A percentile compares a stretch with the other conserved stretches of the same genome.
Conservation (phyloP, 2,888 invertebrate genomes). For the Melanargia galathea region DNA sequence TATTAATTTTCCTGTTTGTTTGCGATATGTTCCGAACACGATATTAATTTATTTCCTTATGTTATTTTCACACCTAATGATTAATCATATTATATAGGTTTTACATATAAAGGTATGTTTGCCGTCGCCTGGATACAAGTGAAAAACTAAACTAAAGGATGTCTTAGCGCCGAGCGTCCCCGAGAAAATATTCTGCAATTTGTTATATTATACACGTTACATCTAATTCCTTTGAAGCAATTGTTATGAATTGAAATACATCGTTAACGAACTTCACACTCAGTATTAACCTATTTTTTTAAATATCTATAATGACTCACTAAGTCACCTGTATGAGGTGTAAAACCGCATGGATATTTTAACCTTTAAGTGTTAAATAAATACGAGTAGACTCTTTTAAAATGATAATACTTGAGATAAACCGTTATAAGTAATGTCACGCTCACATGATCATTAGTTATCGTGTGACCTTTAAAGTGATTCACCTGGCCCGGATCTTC, state of each 20-base stretch:
- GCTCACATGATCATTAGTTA: constrained; percentile 29
- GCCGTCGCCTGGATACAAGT: background rate
- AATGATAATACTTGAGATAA: background rate
- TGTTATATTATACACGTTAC: too few relatives aligned
- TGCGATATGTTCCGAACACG: constrained; percentile 27
- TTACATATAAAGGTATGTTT: background rate
- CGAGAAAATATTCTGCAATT: too few relatives aligned
- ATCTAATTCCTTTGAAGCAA: background rate
- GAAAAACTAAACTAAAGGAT: too few relatives aligned
- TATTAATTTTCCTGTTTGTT: constrained; percentile 39
- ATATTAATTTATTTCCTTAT: constrained; percentile 28
- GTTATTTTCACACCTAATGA: constrained; percentile 10
- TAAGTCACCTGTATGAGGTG: background rate
- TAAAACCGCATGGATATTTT: background rate
- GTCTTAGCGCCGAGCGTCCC: too few relatives aligned
- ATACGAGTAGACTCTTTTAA: background rate
- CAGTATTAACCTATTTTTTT: background rate
- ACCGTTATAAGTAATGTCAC: constrained; percentile 23
- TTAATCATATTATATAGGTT: background rate
- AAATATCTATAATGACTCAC: background rate
- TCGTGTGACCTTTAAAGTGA: constrained; percentile 28
- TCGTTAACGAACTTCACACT: background rate
- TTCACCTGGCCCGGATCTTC: constrained; percentile 32
- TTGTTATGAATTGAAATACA: background rate
- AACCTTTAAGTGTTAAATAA: constrained; percentile 2